Percentiles rank a stretch among this genome's conserved stretches.
These are phyloP conservation scores for Pseudomugil tenellus DNA, from an alignment of 2,797 vertebrate species.

Conservation along the genomic window DNA sequence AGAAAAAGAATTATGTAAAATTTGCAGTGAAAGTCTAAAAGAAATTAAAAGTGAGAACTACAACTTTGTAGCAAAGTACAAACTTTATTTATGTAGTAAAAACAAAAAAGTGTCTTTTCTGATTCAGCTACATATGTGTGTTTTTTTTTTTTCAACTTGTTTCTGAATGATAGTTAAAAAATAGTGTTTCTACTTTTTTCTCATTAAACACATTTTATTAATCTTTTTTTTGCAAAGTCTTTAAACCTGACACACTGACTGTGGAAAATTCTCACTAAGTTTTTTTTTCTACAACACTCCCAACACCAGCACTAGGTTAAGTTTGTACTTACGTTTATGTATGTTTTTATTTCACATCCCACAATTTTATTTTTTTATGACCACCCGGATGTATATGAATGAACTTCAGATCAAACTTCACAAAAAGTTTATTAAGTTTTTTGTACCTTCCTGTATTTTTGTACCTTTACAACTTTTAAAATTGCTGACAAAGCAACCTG, in stretches of 20 bases:
- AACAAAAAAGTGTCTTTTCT: background rate
- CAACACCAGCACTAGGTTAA: background rate
- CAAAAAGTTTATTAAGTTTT: background rate
- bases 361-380: background rate
- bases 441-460: no score
- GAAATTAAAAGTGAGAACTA: background rate
- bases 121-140: background rate
- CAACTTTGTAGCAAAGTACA: background rate
- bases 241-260: background rate
- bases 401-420: background rate
- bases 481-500: background rate
- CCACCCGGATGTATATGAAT: background rate
- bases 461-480: background rate
- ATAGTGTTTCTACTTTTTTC: background rate
- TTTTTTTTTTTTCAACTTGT: background rate
- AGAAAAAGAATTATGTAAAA: background rate
- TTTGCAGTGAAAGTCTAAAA: background rate
- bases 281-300: background rate
- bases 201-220: no score
- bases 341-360: no score
- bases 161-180: background rate
- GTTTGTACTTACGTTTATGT: background rate
- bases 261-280: background rate
- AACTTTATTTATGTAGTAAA: background rate
- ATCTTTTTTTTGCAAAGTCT: background rate